Evolutionary conservation across 2,797 vertebrate species (phyloP).

Genomic region (Poeciliopsis presidionis): DNA sequence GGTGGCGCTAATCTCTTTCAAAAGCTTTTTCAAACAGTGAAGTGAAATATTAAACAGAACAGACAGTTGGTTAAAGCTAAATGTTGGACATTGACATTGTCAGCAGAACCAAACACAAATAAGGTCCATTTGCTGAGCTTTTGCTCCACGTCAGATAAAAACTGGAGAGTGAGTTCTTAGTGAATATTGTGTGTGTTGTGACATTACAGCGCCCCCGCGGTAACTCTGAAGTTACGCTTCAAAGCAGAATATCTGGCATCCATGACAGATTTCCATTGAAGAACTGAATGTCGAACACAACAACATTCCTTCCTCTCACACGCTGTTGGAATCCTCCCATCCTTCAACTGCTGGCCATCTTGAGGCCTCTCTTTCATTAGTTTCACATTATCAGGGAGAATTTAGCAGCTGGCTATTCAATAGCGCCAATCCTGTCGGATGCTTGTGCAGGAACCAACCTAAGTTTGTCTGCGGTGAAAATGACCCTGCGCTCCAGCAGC

Average conservation of each 20-base stretch:
- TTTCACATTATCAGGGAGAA: conserved; percentile 5
- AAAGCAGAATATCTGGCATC: conserved; percentile 62
- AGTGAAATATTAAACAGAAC: conserved; percentile 20
- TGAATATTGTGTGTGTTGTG: conserved; percentile 26
- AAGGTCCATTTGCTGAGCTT: background rate
- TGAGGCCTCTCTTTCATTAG: conserved; percentile 18
- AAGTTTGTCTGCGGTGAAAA: conserved; percentile 96
- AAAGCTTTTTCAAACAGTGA: background rate
- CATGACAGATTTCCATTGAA: conserved; percentile 70
- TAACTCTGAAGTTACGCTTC: conserved; percentile 37
- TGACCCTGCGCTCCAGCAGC: conserved; percentile 94
- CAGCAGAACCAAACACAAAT: conserved; percentile 33
- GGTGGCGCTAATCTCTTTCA: conserved; percentile 53
- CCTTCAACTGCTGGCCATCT: conserved; percentile 32
- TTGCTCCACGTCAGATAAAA: background rate
- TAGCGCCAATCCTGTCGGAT: background rate
- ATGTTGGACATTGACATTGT: conserved; percentile 49
- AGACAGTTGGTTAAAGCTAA: conserved; percentile 25
- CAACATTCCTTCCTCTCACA: conserved; percentile 78
- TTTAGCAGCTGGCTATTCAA: background rate
- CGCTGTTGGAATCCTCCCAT: conserved; percentile 45
- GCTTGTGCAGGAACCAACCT: conserved; percentile 78
- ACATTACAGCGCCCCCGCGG: conserved; percentile 47
- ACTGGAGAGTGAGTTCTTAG: background rate
- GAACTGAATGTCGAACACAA: conserved; percentile 71